phyloP scores from a whole-genome alignment of 2,113 vertebrate species.

The Amblyopsis rosae region DNA sequence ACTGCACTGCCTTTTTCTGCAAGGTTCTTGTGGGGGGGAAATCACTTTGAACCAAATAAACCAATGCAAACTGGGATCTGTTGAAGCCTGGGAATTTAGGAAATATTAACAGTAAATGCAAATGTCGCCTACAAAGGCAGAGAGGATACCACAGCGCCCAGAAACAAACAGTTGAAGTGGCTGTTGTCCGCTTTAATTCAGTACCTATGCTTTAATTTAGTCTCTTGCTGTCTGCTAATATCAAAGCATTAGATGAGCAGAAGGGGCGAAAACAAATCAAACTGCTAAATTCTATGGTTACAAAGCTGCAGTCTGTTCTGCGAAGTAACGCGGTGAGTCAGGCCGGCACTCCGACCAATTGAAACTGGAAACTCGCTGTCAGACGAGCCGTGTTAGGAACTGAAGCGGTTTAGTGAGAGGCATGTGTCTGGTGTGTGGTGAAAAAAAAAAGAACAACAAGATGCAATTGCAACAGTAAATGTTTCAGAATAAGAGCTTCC shows the following conservation, averaged over 20 bases:
- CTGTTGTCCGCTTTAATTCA: constrained; percentile 39
- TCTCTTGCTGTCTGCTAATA: constrained; percentile 31
- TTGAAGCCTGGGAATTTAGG: constrained; percentile 54
- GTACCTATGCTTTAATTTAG: constrained; percentile 36
- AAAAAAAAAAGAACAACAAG: constrained; percentile 14
- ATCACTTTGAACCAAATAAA: constrained; percentile 68
- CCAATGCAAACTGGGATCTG: constrained; percentile 62
- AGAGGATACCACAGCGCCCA: constrained; percentile 37
- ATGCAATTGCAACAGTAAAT: constrained; percentile 5
- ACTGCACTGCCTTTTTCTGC: constrained; percentile 53
- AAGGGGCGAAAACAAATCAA: constrained; percentile 29
- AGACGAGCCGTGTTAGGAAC: constrained; percentile 7
- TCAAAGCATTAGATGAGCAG: constrained; percentile 32
- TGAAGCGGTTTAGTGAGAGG: constrained; percentile 5
- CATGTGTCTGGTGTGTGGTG: constrained; percentile 17
- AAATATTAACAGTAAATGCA: constrained; percentile 66
- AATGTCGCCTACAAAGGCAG: constrained; percentile 35
- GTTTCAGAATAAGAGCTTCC: constrained; percentile 18
- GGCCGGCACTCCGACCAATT: background rate
- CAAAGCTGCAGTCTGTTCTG: constrained; percentile 21
- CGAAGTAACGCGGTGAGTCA: constrained; percentile 16
- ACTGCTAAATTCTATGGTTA: constrained; percentile 10
- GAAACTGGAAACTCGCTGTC: constrained; percentile 4
- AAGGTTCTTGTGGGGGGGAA: constrained; percentile 39
- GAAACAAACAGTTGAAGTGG: constrained; percentile 2